Evolutionary conservation across 2,797 vertebrate genomes (phyloP).

Genomic region (Jordanella pulchra): DNA sequence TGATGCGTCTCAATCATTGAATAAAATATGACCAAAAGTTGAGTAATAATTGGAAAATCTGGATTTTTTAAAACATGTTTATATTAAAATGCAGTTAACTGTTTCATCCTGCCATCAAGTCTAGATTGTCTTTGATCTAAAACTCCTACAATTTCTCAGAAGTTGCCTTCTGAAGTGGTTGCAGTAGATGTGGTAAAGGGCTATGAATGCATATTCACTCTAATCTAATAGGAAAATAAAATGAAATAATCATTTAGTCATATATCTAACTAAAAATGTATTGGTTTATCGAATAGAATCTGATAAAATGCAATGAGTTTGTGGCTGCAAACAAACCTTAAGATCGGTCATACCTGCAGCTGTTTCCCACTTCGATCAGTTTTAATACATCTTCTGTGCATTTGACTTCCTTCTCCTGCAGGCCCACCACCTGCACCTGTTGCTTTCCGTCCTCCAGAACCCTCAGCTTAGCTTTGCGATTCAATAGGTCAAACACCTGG

Average conservation of each 20-base stretch:
- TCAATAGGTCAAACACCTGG: conserved; percentile 96
- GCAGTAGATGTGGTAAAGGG: neutral
- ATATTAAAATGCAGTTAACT: too few relatives aligned
- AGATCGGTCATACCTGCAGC: conserved; percentile 86
- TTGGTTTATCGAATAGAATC: neutral
- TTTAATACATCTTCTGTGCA: conserved; percentile 98
- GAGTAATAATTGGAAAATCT: too few relatives aligned
- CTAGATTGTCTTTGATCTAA: too few relatives aligned
- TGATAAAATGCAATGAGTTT: neutral
- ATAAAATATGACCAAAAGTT: too few relatives aligned
- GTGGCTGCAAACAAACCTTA: neutral
- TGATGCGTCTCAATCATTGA: too few relatives aligned
- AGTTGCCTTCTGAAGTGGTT: neutral
- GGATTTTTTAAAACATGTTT: too few relatives aligned
- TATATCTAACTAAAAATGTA: neutral
- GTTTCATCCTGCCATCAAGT: too few relatives aligned
- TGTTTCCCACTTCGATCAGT: conserved; percentile 97
- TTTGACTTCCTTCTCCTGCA: conserved; percentile 93
- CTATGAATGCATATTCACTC: neutral
- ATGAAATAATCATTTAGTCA: neutral
- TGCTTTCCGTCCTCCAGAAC: conserved; percentile 98
- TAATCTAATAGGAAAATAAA: neutral
- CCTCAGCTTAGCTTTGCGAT: conserved; percentile 93
- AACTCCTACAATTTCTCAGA: neutral
- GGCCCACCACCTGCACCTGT: conserved; percentile 98